These are phyloP conservation scores for Mustela erminea DNA, from an alignment of 2,797 vertebrate genomes.

Conservation along the genomic window DNA sequence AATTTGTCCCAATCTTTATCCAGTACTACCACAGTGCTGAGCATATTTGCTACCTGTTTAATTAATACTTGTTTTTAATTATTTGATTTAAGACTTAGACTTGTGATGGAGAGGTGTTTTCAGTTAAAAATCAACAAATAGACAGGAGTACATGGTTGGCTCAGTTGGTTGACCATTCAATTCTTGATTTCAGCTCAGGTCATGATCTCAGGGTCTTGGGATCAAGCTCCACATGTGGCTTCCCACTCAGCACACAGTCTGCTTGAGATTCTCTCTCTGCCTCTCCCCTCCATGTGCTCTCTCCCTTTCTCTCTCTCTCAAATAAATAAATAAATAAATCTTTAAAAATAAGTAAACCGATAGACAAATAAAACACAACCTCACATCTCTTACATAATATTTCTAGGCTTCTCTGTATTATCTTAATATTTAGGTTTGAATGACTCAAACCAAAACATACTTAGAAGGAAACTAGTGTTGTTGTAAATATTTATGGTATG, in stretches of 20 bases:
- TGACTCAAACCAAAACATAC: background rate
- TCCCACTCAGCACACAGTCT: too few relatives aligned
- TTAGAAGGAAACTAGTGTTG: slow-evolving; percentile 35
- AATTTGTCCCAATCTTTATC: slow-evolving; percentile 7
- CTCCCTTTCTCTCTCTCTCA: too few relatives aligned
- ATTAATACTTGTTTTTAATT: slow-evolving; percentile 32
- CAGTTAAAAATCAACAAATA: slow-evolving; percentile 24
- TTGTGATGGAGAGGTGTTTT: background rate
- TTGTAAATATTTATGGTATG: slow-evolving; percentile 1
- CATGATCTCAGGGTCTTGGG: too few relatives aligned
- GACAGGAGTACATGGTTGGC: background rate
- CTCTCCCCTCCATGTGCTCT: too few relatives aligned
- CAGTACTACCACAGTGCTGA: background rate
- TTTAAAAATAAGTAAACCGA: slow-evolving; percentile 20
- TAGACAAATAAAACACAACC: background rate
- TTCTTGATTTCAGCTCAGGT: too few relatives aligned
- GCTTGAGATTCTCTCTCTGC: too few relatives aligned
- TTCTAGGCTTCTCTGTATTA: background rate
- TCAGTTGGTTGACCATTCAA: too few relatives aligned
- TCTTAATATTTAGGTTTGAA: slow-evolving; percentile 6
- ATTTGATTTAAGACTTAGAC: slow-evolving; percentile 21
- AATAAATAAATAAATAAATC: too few relatives aligned
- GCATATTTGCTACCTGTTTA: slow-evolving; percentile 8
- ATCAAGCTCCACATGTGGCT: too few relatives aligned
- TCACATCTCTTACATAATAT: background rate